Conservation (phyloP, 1,140 invertebrate genomes). For the Panonychus citri region DNA sequence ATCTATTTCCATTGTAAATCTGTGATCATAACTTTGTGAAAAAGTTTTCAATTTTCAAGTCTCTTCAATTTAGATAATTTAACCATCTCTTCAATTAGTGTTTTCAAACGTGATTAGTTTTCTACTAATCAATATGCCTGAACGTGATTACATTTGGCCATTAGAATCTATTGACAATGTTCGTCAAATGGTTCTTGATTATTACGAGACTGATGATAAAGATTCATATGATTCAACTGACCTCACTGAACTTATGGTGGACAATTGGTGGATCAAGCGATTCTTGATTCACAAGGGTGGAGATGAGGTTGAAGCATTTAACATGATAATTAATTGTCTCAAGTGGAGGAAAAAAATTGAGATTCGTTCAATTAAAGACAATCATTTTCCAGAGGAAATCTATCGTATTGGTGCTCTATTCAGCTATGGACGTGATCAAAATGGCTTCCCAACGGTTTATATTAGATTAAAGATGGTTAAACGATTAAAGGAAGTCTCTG, state of each 20-base stretch:
- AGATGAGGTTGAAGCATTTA: not conserved
- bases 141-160: not conserved
- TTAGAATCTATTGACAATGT: not conserved
- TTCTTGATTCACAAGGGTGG: not conserved
- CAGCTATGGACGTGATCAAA: not conserved
- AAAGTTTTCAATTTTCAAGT: no score
- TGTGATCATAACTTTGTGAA: no score
- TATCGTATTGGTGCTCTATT: conserved; percentile 4
- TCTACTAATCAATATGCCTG: conserved; percentile 1
- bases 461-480: conserved; percentile 9
- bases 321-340: not conserved
- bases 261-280: not conserved
- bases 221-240: not conserved
- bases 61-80: no score
- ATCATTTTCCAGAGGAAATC: conserved; percentile 7
- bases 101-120: no score
- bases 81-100: no score
- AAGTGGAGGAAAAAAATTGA: not conserved
- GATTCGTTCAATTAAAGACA: not conserved
- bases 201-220: not conserved
- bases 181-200: not conserved
- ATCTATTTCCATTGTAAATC: no score
- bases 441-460: conserved; percentile 1
- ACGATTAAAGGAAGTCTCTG: conserved; percentile 4
- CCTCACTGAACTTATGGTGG: not conserved